These are phyloP conservation scores for Orius insidiosus DNA, from an alignment of 1,140 invertebrate genomes.

Conservation along the genomic window DNA sequence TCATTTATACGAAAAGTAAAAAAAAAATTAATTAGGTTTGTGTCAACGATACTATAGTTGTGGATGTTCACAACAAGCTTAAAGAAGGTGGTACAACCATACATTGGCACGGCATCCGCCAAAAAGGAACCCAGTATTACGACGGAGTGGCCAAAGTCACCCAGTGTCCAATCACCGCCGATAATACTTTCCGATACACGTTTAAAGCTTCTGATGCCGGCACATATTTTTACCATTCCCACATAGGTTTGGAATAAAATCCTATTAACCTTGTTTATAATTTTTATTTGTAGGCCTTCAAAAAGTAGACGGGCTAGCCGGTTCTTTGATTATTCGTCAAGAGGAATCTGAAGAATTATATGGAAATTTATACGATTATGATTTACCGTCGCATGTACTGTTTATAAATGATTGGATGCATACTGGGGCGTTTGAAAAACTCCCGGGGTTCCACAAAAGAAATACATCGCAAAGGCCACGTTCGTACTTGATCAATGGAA, in stretches of 20 bases:
- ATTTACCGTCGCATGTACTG: slow-evolving; percentile 19
- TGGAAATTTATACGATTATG: slow-evolving; percentile 23
- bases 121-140: slow-evolving; percentile 28
- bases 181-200: slow-evolving; percentile 33
- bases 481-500: slow-evolving; percentile 31
- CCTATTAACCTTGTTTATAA: background rate
- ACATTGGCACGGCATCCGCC: slow-evolving; percentile 28
- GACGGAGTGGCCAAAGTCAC: slow-evolving; percentile 41
- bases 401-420: slow-evolving; percentile 16
- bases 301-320: slow-evolving; percentile 23
- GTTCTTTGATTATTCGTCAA: slow-evolving; percentile 26
- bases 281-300: slow-evolving; percentile 14
- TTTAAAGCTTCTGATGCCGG: slow-evolving; percentile 32
- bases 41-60: slow-evolving; percentile 24
- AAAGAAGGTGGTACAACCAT: slow-evolving; percentile 22
- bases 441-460: slow-evolving; percentile 14
- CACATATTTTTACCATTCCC: slow-evolving; percentile 41
- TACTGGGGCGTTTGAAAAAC: slow-evolving; percentile 19
- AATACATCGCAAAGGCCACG: slow-evolving; percentile 26
- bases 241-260: slow-evolving; percentile 20
- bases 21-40: slow-evolving; percentile 17
- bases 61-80: slow-evolving; percentile 29
- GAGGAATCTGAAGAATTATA: slow-evolving; percentile 23
- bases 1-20: background rate
- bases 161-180: slow-evolving; percentile 36